These are phyloP conservation scores for Drosophila mayaguana DNA, from an alignment of 2,888 invertebrate species.

Conservation along the genomic window DNA sequence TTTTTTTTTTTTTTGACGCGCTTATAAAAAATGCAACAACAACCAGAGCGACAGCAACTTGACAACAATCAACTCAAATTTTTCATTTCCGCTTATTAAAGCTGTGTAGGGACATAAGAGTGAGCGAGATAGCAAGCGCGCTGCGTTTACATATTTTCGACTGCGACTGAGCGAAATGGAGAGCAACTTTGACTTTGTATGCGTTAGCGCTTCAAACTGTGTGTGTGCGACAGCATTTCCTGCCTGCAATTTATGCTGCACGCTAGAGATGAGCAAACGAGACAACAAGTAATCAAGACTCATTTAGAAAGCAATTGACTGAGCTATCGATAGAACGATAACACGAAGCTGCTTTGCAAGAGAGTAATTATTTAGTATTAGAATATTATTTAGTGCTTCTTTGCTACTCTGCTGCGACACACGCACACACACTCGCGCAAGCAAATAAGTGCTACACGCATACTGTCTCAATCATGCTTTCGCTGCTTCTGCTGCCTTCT, in stretches of 20 bases:
- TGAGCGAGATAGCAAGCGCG: conserved; percentile 5
- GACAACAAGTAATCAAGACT: not conserved
- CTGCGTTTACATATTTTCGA: conserved; percentile 28
- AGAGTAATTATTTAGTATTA: conserved; percentile 4
- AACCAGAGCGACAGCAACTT: conserved; percentile 59
- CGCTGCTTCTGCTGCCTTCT: conserved; percentile 55
- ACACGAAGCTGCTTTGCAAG: not conserved
- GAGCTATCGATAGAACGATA: conserved; percentile 2
- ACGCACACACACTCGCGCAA: conserved; percentile 23
- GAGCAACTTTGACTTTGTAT: conserved; percentile 8
- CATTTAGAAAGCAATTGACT: not conserved
- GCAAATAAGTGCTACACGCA: not conserved
- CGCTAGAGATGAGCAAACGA: conserved; percentile 38
- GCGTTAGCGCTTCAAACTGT: conserved; percentile 10
- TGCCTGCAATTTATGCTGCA: conserved; percentile 71
- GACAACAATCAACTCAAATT: conserved; percentile 80
- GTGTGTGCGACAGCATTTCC: conserved; percentile 56
- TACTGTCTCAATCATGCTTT: conserved; percentile 51
- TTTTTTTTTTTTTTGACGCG: conserved; percentile 25
- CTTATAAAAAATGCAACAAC: conserved; percentile 38
- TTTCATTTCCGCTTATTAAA: conserved; percentile 80
- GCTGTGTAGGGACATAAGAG: conserved; percentile 23
- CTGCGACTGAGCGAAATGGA: conserved; percentile 8
- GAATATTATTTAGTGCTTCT: not conserved
- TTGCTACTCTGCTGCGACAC: conserved; percentile 25